Base-by-base conservation (phyloP, 2,888 invertebrate species). In the Lycophotia porphyrea region DNA sequence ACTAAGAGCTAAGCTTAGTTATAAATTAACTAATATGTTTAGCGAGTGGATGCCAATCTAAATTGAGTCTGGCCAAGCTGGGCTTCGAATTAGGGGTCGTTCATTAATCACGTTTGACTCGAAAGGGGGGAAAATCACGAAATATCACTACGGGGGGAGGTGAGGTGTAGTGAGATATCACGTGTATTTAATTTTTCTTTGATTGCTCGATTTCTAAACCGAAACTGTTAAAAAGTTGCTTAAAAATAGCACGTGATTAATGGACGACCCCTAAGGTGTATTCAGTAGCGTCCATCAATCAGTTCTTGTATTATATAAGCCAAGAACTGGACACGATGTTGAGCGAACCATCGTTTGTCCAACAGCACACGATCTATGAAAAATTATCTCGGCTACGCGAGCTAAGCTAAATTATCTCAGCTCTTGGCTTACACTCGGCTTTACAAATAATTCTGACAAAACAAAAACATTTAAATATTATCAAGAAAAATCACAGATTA, bases 401-500 rank as follows among this genome's bases (percentile, higher is more conserved):
- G 49, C 49, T 49, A 21, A 8, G 24, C 3, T 47, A 47, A 21
- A 47, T 9, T 24, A 47, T 8, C 8, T 47, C 24, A n/a, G 11
- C n/a, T 52, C 52, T 52, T 52, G 9, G 52, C 13, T 5, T 52
- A 11, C 24, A 49, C 4, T 24, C 4, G 15, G n/a, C 18, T 63
- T 63, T 15, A 15, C n/a, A 39, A n/a, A n/a, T 36, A n/a, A 7
- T n/a, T 39, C 39, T n/a, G 21, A 76, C 60, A 47, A 80, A 67
- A 78, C 63, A 65, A 55, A 39, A 71, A 52, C 49, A 73, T 60
- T n/a, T 8, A 52, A 47, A 68, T 34, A 63, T 36, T 13, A 39
- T 7, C 7, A 39, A 18, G 21, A 58, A 24, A 60, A 84, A 84
- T 86, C 78, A 82, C 85, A 84, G 84, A 76, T 74, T 78, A 55